Base-by-base conservation (phyloP, 1,140 invertebrate genomes). In the Lerema accius region DNA sequence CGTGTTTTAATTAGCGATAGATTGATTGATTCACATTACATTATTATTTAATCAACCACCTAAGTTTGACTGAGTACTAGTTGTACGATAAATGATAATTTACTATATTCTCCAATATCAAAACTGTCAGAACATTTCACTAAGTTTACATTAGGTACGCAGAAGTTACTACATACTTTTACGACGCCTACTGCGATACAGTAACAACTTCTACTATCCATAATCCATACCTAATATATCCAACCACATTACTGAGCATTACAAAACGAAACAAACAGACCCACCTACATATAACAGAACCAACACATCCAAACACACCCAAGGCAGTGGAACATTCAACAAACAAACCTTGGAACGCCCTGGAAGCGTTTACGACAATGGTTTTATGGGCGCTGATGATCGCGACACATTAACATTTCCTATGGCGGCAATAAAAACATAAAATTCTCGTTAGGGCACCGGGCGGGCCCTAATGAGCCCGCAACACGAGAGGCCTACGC, bases 391-490 rank as follows among this genome's bases (percentile, higher is more conserved):
- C 56, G 35, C 35, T 68, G 63, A 71, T 76, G 71, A 76, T 67
- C 67, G 69, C 65, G 71, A 74, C 60, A 66, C 68, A 80, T 78
- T 78, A 68, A 75, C 73, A 78, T 78, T 71, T 78, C 71, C 78
- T 64, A 72, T 71, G 61, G 66, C 59, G 16, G 61, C 50, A 48
- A 60, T 67, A 70, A 67, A 67, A 67, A 62, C 67, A 62, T 56
- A 63, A 65, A 71, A 72, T 65, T 46, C 63, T 63, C 65, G 55
- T 63, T 67, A 65, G 51, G 55, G 15, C 17, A 43, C 40, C 49
- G 39, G n/a, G 17, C 40, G 19, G 43, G 51, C 11, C 53, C 50
- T 62, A 59, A 59, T 59, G 62, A 39, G 50, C 32, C 50, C 43
- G 11, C 43, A 37, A 16, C 56, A 59, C 56, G 56, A 46, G 55